These are phyloP conservation scores for Trichogramma dendrolimi DNA, from an alignment of 2,888 invertebrate genomes.

Conservation along the genomic window DNA sequence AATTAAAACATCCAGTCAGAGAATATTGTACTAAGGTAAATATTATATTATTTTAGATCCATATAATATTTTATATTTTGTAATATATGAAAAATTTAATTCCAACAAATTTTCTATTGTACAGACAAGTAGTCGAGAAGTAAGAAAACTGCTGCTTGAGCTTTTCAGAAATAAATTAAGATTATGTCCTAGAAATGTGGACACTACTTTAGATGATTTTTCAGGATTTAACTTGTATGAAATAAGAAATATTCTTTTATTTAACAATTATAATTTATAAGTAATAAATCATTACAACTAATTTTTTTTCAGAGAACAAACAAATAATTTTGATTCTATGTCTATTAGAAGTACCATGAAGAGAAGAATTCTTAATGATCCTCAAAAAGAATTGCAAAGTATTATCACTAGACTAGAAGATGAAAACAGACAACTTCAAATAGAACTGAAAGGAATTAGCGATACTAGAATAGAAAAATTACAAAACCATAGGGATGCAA, in stretches of 20 bases:
- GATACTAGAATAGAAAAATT: slow-evolving; percentile 51
- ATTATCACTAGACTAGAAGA: slow-evolving; percentile 69
- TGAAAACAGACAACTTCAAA: slow-evolving; percentile 57
- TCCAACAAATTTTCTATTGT: slow-evolving; percentile 17
- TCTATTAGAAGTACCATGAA: slow-evolving; percentile 43
- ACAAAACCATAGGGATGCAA: slow-evolving; percentile 61
- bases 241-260: not conserved
- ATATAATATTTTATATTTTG: not conserved
- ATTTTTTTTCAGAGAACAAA: slow-evolving; percentile 36
- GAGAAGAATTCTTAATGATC: slow-evolving; percentile 51
- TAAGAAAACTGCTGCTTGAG: slow-evolving; percentile 47
- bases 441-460: slow-evolving; percentile 46
- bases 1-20: slow-evolving; percentile 63
- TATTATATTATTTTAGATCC: not conserved
- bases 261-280: not conserved
- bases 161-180: slow-evolving; percentile 48
- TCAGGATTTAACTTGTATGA: slow-evolving; percentile 37
- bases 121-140: slow-evolving; percentile 46
- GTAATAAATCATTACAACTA: slow-evolving; percentile 1
- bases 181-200: slow-evolving; percentile 43
- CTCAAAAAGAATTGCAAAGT: slow-evolving; percentile 63
- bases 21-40: slow-evolving; percentile 60
- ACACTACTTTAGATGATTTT: slow-evolving; percentile 39
- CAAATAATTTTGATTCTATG: slow-evolving; percentile 39
- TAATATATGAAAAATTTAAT: slow-evolving; percentile 7